Conservation (phyloP, 2,113 vertebrate species). For the Ornithorhynchus anatinus region DNA sequence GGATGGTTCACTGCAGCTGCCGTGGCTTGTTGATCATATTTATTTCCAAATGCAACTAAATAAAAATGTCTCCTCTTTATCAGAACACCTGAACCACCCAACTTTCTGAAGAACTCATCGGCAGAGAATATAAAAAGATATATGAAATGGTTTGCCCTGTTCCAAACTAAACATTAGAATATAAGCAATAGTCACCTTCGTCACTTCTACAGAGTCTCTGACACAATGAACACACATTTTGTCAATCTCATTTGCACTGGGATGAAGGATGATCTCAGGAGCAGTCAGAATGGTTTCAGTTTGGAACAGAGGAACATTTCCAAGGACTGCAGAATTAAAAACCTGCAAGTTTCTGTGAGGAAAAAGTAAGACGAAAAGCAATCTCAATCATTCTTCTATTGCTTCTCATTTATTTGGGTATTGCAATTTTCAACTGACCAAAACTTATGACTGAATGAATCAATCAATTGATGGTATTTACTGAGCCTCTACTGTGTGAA, state of each 20-base stretch:
- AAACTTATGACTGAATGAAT: background rate
- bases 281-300: slow-evolving; percentile 80
- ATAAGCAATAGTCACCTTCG: slow-evolving; percentile 80
- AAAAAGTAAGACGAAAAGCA: background rate
- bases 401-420: background rate
- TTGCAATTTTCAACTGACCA: background rate
- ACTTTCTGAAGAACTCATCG: background rate
- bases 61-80: background rate
- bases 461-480: rapidly evolving
- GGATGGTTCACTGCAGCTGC: too few species aligned
- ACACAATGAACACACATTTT: slow-evolving; percentile 78
- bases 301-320: slow-evolving; percentile 79
- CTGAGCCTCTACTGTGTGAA: too few species aligned
- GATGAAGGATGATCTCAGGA: slow-evolving; percentile 82
- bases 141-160: too few species aligned
- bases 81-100: background rate
- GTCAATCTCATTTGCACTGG: slow-evolving; percentile 79
- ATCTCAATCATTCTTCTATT: background rate
- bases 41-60: background rate
- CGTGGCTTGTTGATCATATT: too few species aligned
- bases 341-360: slow-evolving; percentile 81
- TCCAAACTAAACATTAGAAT: too few species aligned
- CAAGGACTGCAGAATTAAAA: slow-evolving; percentile 78
- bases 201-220: slow-evolving; percentile 82
- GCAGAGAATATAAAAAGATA: too few species aligned